These are phyloP conservation scores for Malurus melanocephalus DNA, from an alignment of 2,113 vertebrate genomes.

Conservation along the genomic window DNA sequence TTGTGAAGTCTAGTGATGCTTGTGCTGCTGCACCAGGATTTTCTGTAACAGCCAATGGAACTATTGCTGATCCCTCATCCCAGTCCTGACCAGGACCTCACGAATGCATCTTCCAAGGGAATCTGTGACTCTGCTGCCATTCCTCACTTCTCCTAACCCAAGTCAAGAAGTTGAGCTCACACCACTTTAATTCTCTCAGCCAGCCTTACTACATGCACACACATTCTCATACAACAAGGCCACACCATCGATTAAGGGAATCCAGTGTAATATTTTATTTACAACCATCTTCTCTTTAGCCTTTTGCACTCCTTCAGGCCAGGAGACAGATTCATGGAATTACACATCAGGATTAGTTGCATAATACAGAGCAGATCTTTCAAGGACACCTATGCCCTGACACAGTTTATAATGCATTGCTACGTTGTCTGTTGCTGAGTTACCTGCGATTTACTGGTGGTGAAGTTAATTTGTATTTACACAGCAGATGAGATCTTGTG, in stretches of 20 bases:
- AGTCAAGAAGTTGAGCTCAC: neutral
- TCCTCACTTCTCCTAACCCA: neutral
- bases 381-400: neutral
- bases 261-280: neutral
- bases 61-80: neutral
- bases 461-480: conserved; percentile 13
- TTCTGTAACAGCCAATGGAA: neutral
- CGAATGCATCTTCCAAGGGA: neutral
- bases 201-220: neutral
- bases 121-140: neutral
- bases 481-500: neutral
- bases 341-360: neutral
- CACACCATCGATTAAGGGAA: neutral
- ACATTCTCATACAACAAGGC: neutral
- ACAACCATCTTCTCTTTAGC: neutral
- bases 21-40: neutral
- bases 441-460: neutral
- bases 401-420: neutral
- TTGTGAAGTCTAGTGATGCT: neutral
- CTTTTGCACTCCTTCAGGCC: neutral
- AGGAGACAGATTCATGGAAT: neutral
- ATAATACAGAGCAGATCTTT: neutral
- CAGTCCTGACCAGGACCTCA: neutral
- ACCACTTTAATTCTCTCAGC: neutral
- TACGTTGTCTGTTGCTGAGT: neutral